Evolutionary conservation across 2,113 vertebrate species (phyloP).

Genomic region (Forbesichthys agassizii): DNA sequence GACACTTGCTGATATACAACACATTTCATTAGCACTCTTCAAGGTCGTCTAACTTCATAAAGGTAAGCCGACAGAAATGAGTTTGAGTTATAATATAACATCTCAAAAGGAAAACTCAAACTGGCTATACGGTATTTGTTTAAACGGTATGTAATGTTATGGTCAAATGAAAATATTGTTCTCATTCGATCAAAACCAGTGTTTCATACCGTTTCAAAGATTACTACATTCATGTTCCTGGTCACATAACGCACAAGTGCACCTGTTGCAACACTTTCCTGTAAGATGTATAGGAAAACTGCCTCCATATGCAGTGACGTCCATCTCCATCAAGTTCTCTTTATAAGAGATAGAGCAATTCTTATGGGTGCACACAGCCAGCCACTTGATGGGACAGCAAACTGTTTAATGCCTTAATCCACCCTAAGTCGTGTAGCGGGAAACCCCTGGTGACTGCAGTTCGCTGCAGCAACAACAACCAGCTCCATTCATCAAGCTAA

Average conservation of each 20-base stretch:
- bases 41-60: too few relatives aligned
- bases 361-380: constrained; percentile 40
- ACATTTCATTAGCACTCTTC: constrained; percentile 1
- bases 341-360: constrained; percentile 16
- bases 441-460: constrained; percentile 65
- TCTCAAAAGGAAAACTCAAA: constrained; percentile 20
- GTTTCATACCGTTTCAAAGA: too few relatives aligned
- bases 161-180: too few relatives aligned
- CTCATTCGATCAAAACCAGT: too few relatives aligned
- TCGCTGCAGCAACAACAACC: constrained; percentile 70
- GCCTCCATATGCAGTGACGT: constrained; percentile 23
- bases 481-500: constrained; percentile 78
- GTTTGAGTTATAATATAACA: not conserved
- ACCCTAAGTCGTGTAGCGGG: constrained; percentile 56
- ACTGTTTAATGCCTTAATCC: constrained; percentile 77
- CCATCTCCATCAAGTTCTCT: constrained; percentile 1
- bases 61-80: not conserved
- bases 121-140: too few relatives aligned
- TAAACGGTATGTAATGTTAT: too few relatives aligned
- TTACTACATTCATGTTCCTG: not conserved
- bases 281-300: constrained; percentile 16
- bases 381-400: constrained; percentile 59
- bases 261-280: too few relatives aligned
- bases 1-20: not conserved
- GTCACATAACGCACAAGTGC: too few relatives aligned